Conservation (phyloP, 2,113 vertebrate species). For the Oreotrochilus melanogaster region DNA sequence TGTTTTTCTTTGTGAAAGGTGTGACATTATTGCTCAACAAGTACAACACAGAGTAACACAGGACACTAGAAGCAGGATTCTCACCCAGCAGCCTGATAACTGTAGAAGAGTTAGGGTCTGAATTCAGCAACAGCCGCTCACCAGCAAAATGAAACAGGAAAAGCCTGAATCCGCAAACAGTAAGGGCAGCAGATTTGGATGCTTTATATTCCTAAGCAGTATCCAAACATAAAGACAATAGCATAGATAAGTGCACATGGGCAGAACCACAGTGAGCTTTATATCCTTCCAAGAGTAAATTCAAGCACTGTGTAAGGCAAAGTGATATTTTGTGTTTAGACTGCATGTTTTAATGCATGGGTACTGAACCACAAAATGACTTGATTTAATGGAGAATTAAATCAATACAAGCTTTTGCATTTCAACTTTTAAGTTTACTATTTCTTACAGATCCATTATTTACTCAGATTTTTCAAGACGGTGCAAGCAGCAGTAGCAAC, state of each 20-base stretch:
- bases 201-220: background rate
- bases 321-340: background rate
- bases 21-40: background rate
- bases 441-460: background rate
- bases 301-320: background rate
- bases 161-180: background rate
- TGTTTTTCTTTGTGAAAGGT: background rate
- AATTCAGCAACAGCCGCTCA: background rate
- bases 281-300: background rate
- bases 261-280: background rate
- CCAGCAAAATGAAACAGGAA: background rate
- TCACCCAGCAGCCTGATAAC: background rate
- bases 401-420: slow-evolving; percentile 47
- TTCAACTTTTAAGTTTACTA: background rate
- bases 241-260: background rate
- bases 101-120: background rate
- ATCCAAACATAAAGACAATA: background rate
- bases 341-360: background rate
- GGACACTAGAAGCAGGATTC: background rate
- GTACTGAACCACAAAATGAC: slow-evolving; percentile 8
- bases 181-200: background rate
- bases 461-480: background rate
- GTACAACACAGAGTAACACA: background rate
- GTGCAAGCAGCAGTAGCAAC: background rate
- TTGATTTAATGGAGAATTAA: background rate